Percentiles rank a stretch among this genome's conserved stretches.
These are phyloP conservation scores for Patella ulyssiponensis DNA, from an alignment of 2,888 invertebrate genomes.

Conservation along the genomic window DNA sequence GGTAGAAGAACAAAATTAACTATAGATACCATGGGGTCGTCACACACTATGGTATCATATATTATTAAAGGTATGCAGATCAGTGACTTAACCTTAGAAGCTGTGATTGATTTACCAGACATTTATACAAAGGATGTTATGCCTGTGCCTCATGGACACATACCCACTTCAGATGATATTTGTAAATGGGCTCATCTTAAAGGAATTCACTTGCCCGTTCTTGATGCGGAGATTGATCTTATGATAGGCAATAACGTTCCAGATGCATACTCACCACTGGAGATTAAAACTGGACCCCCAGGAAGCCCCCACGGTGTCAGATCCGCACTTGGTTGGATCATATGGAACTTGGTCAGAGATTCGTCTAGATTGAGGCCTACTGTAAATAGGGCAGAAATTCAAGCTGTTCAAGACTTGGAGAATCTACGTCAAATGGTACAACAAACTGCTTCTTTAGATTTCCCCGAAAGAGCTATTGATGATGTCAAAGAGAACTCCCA, in stretches of 20 bases:
- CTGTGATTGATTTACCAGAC: constrained; percentile 7
- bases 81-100: not conserved
- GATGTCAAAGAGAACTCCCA: constrained; percentile 17
- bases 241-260: constrained; percentile 24
- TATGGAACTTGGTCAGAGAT: constrained; percentile 23
- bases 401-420: constrained; percentile 6
- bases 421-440: constrained; percentile 16
- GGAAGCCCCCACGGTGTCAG: constrained; percentile 25
- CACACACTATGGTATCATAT: constrained; percentile 9
- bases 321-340: constrained; percentile 25
- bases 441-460: constrained; percentile 16
- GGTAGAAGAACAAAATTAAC: constrained; percentile 16
- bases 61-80: constrained; percentile 11
- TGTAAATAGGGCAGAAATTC: not conserved
- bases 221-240: constrained; percentile 20
- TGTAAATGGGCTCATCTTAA: constrained; percentile 21
- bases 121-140: constrained; percentile 20
- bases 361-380: not conserved
- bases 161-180: constrained; percentile 24
- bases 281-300: constrained; percentile 20
- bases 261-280: constrained; percentile 25
- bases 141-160: constrained; percentile 18
- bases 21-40: constrained; percentile 21
- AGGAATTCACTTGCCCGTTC: constrained; percentile 3
- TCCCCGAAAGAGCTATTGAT: constrained; percentile 23